Percentiles rank a stretch among this genome's conserved stretches.
Conservation (phyloP, 2,888 invertebrate genomes). For the Eurytoma adleriae region DNA sequence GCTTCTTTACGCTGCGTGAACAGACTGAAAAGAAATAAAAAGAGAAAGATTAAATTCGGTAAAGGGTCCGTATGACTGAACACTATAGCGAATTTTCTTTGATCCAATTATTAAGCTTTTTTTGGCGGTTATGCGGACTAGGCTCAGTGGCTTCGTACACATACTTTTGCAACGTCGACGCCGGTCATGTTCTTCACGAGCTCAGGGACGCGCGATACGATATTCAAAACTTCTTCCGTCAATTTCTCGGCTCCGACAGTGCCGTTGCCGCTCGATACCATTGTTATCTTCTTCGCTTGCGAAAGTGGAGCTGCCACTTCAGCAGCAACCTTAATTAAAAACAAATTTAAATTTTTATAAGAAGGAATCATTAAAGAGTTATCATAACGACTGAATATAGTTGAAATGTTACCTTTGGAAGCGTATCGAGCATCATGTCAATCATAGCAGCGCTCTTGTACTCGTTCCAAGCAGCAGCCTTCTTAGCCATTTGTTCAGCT, state of each 20-base stretch:
- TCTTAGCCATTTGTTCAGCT: slow-evolving; percentile 97
- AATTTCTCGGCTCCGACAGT: slow-evolving; percentile 96
- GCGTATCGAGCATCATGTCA: slow-evolving; percentile 96
- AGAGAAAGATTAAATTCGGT: slow-evolving; percentile 30
- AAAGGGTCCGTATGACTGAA: background rate
- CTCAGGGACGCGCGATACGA: slow-evolving; percentile 94
- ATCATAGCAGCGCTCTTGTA: slow-evolving; percentile 97
- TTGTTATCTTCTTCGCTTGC: slow-evolving; percentile 95
- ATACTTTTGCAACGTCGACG: slow-evolving; percentile 92
- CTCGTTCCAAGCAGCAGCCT: slow-evolving; percentile 97
- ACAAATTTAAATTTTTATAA: background rate
- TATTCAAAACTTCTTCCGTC: slow-evolving; percentile 94
- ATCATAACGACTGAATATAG: background rate
- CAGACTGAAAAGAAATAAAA: slow-evolving; percentile 69
- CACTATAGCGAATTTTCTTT: slow-evolving; percentile 41
- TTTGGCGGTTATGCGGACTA: slow-evolving; percentile 25
- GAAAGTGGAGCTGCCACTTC: slow-evolving; percentile 97
- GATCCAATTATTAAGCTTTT: slow-evolving; percentile 22
- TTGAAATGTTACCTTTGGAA: slow-evolving; percentile 87
- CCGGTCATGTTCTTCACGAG: slow-evolving; percentile 95
- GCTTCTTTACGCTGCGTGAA: slow-evolving; percentile 71
- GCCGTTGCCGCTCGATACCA: slow-evolving; percentile 95
- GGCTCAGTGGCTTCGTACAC: slow-evolving; percentile 53
- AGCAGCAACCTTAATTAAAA: slow-evolving; percentile 87
- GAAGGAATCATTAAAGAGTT: background rate